Conservation (phyloP, 2,888 invertebrate genomes). For the Drosophila kokeensis region DNA sequence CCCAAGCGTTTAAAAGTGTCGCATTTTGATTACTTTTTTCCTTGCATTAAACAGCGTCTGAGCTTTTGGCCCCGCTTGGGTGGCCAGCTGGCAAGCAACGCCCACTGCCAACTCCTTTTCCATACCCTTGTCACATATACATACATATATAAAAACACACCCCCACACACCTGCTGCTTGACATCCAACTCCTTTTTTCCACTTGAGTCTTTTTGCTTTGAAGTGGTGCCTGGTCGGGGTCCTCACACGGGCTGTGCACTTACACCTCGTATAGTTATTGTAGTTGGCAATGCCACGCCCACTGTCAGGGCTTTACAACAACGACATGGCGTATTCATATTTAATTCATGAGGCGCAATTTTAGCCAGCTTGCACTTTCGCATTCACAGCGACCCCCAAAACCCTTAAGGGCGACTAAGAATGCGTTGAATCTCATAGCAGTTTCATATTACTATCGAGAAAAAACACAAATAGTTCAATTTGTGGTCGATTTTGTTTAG, state of each 20-base stretch:
- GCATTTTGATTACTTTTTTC: conserved; percentile 76
- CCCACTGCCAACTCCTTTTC: neutral
- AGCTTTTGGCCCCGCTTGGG: conserved; percentile 53
- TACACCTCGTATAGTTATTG: conserved; percentile 44
- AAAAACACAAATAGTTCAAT: conserved; percentile 7
- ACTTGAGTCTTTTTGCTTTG: conserved; percentile 53
- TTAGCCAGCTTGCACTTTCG: conserved; percentile 39
- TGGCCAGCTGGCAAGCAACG: conserved; percentile 28
- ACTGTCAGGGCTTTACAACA: conserved; percentile 21
- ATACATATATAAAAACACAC: neutral
- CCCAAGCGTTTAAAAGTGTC: conserved; percentile 76
- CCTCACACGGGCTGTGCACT: conserved; percentile 17
- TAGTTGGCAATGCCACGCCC: conserved; percentile 53
- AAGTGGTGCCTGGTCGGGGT: conserved; percentile 39
- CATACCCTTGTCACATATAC: neutral
- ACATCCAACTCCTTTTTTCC: conserved; percentile 25
- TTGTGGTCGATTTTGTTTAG: neutral
- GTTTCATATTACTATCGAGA: neutral
- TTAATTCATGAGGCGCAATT: conserved; percentile 72
- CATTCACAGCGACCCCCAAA: conserved; percentile 20
- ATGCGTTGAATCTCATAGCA: conserved; percentile 3
- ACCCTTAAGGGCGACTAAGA: conserved; percentile 28
- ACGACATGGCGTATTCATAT: conserved; percentile 59
- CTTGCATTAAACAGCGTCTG: conserved; percentile 63
- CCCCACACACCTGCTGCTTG: neutral